A percentile compares a stretch with the other conserved stretches of the same genome.
phyloP scores from a whole-genome alignment of 2,113 vertebrate species.

The Lanius collurio region DNA sequence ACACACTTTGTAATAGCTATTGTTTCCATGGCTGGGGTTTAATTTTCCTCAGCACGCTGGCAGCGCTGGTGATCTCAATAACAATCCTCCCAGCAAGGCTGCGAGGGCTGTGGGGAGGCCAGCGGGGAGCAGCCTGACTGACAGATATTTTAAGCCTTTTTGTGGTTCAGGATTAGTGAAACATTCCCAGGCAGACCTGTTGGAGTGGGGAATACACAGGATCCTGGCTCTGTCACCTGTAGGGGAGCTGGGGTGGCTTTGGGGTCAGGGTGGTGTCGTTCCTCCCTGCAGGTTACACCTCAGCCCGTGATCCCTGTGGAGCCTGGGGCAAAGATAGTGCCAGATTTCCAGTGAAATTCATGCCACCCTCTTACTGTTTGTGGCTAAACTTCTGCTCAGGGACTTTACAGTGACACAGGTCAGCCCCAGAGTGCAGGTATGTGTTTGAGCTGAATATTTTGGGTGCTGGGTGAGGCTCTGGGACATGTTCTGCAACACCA shows the following conservation, averaged over 20 bases:
- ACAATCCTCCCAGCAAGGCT: not conserved
- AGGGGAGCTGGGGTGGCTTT: not conserved
- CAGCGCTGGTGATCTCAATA: not conserved
- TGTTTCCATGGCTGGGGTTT: constrained; percentile 18
- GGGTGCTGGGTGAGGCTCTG: not conserved
- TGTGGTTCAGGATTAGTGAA: not conserved
- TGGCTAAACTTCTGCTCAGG: not conserved
- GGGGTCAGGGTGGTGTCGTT: not conserved
- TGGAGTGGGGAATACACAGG: not conserved
- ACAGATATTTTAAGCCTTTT: not conserved
- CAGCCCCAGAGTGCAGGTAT: not conserved
- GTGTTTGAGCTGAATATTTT: not conserved
- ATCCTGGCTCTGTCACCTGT: not conserved
- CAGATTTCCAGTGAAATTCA: not conserved
- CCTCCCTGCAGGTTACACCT: not conserved
- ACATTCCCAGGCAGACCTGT: not conserved
- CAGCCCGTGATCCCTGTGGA: rapidly evolving
- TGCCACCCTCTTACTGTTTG: not conserved
- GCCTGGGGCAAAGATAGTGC: not conserved
- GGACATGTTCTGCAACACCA: rapidly evolving
- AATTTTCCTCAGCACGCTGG: not conserved
- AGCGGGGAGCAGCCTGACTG: not conserved
- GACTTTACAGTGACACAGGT: not conserved
- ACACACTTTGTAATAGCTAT: not conserved
- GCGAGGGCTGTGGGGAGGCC: not conserved